Percentiles rank a stretch among this genome's conserved stretches.
phyloP scores from a whole-genome alignment of 2,797 vertebrate species.

The Amphiprion clarkii region DNA sequence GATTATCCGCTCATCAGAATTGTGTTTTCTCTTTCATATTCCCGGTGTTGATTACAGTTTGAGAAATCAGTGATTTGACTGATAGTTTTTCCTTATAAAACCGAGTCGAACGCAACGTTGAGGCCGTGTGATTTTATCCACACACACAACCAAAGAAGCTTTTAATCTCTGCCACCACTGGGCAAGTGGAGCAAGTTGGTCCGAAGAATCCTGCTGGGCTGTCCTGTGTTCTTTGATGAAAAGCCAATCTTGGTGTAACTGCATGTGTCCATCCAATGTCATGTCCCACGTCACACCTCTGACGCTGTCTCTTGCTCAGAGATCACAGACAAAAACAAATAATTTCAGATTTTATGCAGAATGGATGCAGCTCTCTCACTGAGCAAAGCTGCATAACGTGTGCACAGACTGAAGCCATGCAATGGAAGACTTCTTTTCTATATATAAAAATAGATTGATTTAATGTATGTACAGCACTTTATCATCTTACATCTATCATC shows the following conservation, averaged over 20 bases:
- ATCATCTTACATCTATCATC: no score
- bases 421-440: background rate
- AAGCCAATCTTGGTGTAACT: background rate
- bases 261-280: background rate
- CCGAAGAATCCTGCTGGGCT: background rate
- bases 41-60: slow-evolving; percentile 55
- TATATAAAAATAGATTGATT: no score
- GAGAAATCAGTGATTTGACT: slow-evolving; percentile 34
- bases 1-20: slow-evolving; percentile 67
- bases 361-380: slow-evolving; percentile 4
- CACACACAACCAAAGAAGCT: no score
- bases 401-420: slow-evolving; percentile 15
- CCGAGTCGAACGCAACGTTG: slow-evolving; percentile 5
- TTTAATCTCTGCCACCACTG: no score
- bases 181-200: background rate
- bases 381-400: slow-evolving; percentile 19
- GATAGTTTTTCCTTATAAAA: slow-evolving; percentile 20
- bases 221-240: background rate
- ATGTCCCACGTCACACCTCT: slow-evolving; percentile 7
- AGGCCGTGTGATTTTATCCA: no score
- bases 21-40: slow-evolving; percentile 53
- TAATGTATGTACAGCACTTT: no score
- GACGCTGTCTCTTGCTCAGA: background rate
- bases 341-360: slow-evolving; percentile 31
- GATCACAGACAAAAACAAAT: slow-evolving; percentile 33